A percentile compares a stretch with the other conserved stretches of the same genome.
phyloP scores from a whole-genome alignment of 1,140 invertebrate species.

The Drosophila novamexicana region DNA sequence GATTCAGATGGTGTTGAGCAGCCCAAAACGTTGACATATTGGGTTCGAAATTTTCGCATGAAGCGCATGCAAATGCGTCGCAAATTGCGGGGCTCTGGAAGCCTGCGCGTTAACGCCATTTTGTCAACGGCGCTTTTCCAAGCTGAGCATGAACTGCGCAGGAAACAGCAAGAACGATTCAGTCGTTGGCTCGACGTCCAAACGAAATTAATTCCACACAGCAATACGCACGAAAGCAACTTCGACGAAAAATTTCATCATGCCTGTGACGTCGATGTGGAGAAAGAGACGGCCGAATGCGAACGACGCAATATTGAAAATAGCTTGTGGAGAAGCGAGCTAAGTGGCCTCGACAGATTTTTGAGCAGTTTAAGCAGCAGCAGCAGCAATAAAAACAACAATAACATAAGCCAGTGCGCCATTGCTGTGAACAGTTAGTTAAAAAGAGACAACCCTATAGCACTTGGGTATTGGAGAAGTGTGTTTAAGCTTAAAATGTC shows the following conservation, averaged over 20 bases:
- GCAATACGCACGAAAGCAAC: constrained; percentile 65
- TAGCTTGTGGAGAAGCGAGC: constrained; percentile 80
- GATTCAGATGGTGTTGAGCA: constrained; percentile 54
- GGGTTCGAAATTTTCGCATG: constrained; percentile 81
- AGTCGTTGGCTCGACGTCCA: constrained; percentile 78
- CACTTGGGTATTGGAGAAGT: constrained; percentile 25
- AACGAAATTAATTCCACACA: constrained; percentile 66
- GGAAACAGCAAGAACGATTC: constrained; percentile 81
- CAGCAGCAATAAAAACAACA: constrained; percentile 22
- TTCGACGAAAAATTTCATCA: constrained; percentile 34
- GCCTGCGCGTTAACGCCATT: constrained; percentile 79
- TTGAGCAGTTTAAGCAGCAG: constrained; percentile 76
- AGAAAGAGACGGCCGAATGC: constrained; percentile 47
- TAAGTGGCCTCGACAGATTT: constrained; percentile 81
- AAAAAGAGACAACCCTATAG: constrained; percentile 61
- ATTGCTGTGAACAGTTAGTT: constrained; percentile 66
- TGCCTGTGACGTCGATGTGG: constrained; percentile 13
- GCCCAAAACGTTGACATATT: constrained; percentile 76
- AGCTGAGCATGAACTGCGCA: constrained; percentile 79
- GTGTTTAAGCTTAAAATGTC: constrained; percentile 37
- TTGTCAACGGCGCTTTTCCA: constrained; percentile 74
- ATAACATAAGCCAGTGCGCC: constrained; percentile 49
- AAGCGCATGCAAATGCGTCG: constrained; percentile 83
- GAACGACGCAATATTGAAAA: constrained; percentile 65
- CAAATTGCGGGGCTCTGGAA: constrained; percentile 69